phyloP scores from a whole-genome alignment of 2,797 vertebrate genomes.

The Phrynocephalus forsythii region DNA sequence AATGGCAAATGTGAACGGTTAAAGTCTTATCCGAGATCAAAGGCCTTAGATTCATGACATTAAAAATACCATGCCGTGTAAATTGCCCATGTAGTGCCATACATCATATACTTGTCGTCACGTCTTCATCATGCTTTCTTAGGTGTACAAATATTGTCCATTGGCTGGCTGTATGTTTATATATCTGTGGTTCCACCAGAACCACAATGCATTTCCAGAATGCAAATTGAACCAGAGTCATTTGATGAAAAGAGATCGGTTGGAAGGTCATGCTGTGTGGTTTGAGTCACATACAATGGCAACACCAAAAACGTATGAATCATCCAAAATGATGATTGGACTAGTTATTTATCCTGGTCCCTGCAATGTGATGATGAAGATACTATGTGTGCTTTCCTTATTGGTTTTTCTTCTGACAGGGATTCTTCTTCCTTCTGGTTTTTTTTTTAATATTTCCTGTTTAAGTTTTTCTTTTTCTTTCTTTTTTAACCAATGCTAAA shows the following conservation, averaged over 20 bases:
- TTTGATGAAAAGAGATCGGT: neutral
- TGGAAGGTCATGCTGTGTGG: neutral
- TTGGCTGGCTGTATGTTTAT: neutral
- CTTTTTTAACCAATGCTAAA: neutral
- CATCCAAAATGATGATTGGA: conserved; percentile 8
- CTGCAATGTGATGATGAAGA: neutral
- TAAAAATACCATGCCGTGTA: rapidly evolving
- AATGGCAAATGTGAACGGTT: conserved; percentile 21
- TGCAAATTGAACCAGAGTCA: neutral
- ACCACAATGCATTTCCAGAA: rapidly evolving
- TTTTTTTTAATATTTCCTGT: neutral
- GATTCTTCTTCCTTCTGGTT: neutral
- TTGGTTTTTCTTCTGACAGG: neutral
- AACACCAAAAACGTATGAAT: neutral
- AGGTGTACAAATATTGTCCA: conserved; percentile 15
- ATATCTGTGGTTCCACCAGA: conserved; percentile 5
- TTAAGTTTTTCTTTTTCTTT: neutral
- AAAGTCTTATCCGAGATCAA: neutral
- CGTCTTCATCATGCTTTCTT: rapidly evolving
- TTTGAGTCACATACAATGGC: neutral
- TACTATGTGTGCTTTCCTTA: neutral
- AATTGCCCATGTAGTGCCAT: neutral
- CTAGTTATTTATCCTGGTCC: conserved; percentile 19
- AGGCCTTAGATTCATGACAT: neutral
- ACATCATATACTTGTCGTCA: rapidly evolving